A percentile compares a stretch with the other conserved stretches of the same genome.
Conservation (phyloP, 2,797 vertebrate genomes). For the Pseudomugil tenellus region DNA sequence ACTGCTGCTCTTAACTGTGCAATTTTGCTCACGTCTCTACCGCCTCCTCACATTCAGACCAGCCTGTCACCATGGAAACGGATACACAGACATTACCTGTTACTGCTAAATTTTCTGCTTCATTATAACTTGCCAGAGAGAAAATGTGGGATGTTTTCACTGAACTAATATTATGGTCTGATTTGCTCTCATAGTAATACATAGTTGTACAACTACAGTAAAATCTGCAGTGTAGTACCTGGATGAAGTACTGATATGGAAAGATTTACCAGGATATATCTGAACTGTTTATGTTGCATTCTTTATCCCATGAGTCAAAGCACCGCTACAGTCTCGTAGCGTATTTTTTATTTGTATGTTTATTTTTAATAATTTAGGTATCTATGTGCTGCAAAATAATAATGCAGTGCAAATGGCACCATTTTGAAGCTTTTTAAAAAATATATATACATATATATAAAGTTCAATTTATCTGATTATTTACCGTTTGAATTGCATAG, state of each 20-base stretch:
- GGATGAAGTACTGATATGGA: background rate
- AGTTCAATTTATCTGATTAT: no score
- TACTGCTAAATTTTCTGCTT: background rate
- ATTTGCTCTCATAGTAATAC: no score
- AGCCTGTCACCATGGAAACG: slow-evolving; percentile 49
- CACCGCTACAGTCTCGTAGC: no score
- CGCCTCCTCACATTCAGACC: slow-evolving; percentile 29
- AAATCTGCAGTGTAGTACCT: background rate
- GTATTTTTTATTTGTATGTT: background rate
- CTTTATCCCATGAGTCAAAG: background rate
- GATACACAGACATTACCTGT: background rate
- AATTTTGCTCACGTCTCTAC: slow-evolving; percentile 18
- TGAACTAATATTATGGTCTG: background rate
- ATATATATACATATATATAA: no score
- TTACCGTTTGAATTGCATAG: no score
- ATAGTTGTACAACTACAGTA: no score
- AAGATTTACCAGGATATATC: background rate
- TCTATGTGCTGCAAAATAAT: no score
- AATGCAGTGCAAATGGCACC: no score
- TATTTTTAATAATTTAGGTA: background rate
- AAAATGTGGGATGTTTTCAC: background rate
- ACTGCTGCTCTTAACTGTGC: slow-evolving; percentile 36
- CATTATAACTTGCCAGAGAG: background rate
- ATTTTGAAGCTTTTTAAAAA: no score
- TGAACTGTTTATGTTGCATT: background rate